Evolutionary conservation across 2,888 invertebrate species (phyloP).

Genomic region (Ptychoptera albimana): DNA sequence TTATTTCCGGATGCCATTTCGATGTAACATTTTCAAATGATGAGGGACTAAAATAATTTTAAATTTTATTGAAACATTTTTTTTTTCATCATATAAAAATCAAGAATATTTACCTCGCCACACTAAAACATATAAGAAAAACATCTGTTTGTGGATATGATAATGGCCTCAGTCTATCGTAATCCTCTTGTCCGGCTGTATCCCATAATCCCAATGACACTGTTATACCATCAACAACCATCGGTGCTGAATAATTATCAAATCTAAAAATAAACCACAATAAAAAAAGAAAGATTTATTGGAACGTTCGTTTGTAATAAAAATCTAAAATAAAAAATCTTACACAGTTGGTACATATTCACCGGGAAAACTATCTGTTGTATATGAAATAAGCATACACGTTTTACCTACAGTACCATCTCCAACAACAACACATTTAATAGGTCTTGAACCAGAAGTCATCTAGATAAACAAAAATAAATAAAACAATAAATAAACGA

Average conservation of each 20-base stretch:
- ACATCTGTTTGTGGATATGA: slow-evolving; percentile 99
- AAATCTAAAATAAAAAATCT: slow-evolving; percentile 29
- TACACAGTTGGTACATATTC: slow-evolving; percentile 93
- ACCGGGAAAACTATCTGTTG: slow-evolving; percentile 83
- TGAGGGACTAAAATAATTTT: slow-evolving; percentile 84
- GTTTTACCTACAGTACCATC: slow-evolving; percentile 91
- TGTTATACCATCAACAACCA: slow-evolving; percentile 96
- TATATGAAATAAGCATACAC: slow-evolving; percentile 86
- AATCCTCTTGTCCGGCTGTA: slow-evolving; percentile 96
- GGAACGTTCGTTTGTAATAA: neutral
- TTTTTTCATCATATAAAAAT: too few species aligned
- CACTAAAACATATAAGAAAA: slow-evolving; percentile 98
- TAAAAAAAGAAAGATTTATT: slow-evolving; percentile 7
- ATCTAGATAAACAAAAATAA: slow-evolving; percentile 31
- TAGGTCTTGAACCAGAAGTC: slow-evolving; percentile 76
- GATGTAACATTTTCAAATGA: slow-evolving; percentile 99
- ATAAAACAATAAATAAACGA: too few species aligned
- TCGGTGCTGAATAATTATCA: slow-evolving; percentile 97
- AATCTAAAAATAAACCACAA: slow-evolving; percentile 44
- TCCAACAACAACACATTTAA: slow-evolving; percentile 84
- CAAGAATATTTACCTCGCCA: slow-evolving; percentile 45
- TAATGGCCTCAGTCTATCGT: slow-evolving; percentile 86
- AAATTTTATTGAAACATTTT: slow-evolving; percentile 10
- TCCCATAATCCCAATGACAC: slow-evolving; percentile 97
- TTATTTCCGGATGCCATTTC: slow-evolving; percentile 99